These are phyloP conservation scores for Dryobota labecula DNA, from an alignment of 2,888 invertebrate genomes.

Conservation along the genomic window DNA sequence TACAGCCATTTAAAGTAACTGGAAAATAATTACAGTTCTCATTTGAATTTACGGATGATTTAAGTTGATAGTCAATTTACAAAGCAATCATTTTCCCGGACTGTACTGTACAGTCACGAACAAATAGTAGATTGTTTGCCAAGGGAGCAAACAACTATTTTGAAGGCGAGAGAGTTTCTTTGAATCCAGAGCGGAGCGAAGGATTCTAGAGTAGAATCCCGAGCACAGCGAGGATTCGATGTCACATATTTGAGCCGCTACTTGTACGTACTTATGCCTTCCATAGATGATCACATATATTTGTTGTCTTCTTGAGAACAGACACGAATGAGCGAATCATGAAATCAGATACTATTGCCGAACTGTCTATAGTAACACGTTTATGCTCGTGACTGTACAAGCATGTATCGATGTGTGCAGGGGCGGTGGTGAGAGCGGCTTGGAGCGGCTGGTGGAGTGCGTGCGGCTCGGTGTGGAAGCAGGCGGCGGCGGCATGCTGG, in stretches of 20 bases:
- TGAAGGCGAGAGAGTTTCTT: no score
- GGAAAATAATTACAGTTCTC: no score
- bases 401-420: conserved; percentile 52
- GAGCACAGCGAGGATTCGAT: no score
- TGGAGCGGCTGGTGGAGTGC: conserved; percentile 87
- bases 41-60: no score
- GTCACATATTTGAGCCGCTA: not conserved
- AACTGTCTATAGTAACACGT: not conserved
- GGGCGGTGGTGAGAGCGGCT: conserved; percentile 90
- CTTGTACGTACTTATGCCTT: not conserved
- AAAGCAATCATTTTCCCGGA: no score
- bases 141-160: no score
- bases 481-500: conserved; percentile 85
- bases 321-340: not conserved
- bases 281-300: not conserved
- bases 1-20: no score
- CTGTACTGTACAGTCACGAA: no score
- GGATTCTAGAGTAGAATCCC: no score
- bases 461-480: conserved; percentile 88
- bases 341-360: not conserved
- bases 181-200: no score
- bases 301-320: not conserved
- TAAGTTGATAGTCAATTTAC: no score
- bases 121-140: no score
- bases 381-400: not conserved